A percentile compares a stretch with the other conserved stretches of the same genome.
These are phyloP conservation scores for Chironomus riparius DNA, from an alignment of 2,888 invertebrate species.

Conservation along the genomic window DNA sequence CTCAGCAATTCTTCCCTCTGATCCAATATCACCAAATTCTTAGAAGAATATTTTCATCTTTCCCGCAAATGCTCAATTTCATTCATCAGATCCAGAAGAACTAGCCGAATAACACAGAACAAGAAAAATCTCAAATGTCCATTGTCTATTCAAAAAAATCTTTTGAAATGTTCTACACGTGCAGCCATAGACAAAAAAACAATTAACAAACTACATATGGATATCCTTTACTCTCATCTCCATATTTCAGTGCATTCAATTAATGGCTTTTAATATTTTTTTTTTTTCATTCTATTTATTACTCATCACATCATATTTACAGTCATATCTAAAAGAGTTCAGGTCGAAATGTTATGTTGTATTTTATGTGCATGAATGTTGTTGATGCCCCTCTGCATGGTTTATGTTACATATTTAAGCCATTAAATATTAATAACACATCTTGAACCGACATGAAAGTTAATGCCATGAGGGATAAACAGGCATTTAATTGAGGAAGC, in stretches of 20 bases:
- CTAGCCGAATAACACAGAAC: too few species aligned
- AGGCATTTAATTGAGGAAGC: conserved; percentile 12
- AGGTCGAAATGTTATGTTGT: background rate
- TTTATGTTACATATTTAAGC: conserved; percentile 18
- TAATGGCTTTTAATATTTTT: background rate
- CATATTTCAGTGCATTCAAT: background rate
- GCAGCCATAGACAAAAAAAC: too few species aligned
- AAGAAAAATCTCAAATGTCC: too few species aligned
- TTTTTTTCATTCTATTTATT: too few species aligned
- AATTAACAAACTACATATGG: too few species aligned
- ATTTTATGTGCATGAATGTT: background rate
- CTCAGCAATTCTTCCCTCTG: too few species aligned
- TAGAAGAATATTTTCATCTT: too few species aligned
- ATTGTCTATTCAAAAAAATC: too few species aligned
- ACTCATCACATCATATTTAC: background rate
- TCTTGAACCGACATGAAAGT: conserved; percentile 1
- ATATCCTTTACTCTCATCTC: background rate
- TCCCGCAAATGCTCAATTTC: too few species aligned
- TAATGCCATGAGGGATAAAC: background rate
- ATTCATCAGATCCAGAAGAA: too few species aligned
- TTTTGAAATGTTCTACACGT: too few species aligned
- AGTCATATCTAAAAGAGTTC: background rate
- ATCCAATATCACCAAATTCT: too few species aligned
- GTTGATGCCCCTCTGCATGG: background rate
- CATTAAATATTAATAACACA: conserved; percentile 24